Evolutionary conservation across 2,113 vertebrate genomes (phyloP).

Genomic region (Glareola pratincola): DNA sequence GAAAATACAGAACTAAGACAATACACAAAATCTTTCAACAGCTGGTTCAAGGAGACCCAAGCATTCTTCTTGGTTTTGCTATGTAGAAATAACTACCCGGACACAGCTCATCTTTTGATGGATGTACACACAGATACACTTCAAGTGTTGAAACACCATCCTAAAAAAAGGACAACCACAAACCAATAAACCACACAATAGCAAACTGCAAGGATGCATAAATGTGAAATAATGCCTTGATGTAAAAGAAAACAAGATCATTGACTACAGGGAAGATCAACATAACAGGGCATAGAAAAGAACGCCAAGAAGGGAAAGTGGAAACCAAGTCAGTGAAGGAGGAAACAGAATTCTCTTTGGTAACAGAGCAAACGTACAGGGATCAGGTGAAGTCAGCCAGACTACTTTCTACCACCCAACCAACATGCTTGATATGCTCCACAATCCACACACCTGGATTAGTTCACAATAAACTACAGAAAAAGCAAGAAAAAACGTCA

Average conservation of each 20-base stretch:
- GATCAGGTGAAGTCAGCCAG: background rate
- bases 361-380: background rate
- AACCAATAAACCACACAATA: fast-evolving
- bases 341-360: background rate
- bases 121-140: fast-evolving
- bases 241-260: background rate
- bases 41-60: background rate
- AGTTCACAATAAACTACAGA: background rate
- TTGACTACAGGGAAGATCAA: background rate
- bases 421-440: fast-evolving
- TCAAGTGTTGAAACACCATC: fast-evolving
- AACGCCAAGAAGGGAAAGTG: background rate
- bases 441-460: too few species aligned
- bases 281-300: background rate
- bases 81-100: background rate
- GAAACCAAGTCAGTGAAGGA: background rate
- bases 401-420: background rate
- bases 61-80: background rate
- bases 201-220: background rate
- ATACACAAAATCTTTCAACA: background rate
- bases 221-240: background rate
- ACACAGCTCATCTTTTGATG: background rate
- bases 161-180: background rate
- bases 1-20: background rate
- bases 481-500: background rate